Percentiles rank a stretch among this genome's conserved stretches.
These are phyloP conservation scores for Gisinianus flammeolus DNA, from an alignment of 2,888 invertebrate genomes.

Conservation along the genomic window DNA sequence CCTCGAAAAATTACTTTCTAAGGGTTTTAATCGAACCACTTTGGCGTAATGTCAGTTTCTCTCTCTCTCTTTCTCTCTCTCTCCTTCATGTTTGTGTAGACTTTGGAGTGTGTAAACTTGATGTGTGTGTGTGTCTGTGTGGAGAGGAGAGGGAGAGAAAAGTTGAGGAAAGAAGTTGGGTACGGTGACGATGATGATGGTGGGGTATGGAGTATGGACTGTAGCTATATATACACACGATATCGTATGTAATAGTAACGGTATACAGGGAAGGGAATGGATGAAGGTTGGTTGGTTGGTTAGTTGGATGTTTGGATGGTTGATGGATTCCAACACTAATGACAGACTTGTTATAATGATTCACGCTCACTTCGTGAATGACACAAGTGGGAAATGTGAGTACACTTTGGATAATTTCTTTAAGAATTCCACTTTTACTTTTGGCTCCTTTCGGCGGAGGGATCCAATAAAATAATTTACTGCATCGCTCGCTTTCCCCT, in stretches of 20 bases:
- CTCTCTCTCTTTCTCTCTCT: conserved; percentile 17
- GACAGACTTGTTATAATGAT: conserved; percentile 52
- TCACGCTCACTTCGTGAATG: conserved; percentile 44
- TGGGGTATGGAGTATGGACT: not conserved
- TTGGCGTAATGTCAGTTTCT: conserved; percentile 40
- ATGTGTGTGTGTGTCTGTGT: not conserved
- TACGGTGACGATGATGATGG: not conserved
- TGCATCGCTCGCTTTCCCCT: conserved; percentile 22
- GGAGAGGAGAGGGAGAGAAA: not conserved
- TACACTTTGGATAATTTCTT: conserved; percentile 56
- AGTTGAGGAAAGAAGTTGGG: conserved; percentile 7
- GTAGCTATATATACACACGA: not conserved
- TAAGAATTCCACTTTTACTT: conserved; percentile 50
- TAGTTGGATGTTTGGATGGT: not conserved
- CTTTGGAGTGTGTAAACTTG: not conserved
- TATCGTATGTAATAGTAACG: not conserved
- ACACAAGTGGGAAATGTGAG: conserved; percentile 57
- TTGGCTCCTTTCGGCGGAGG: conserved; percentile 38
- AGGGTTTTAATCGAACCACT: conserved; percentile 44
- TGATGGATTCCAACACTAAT: conserved; percentile 38
- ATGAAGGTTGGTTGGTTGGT: not conserved
- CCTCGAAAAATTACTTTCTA: conserved; percentile 39
- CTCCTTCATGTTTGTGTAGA: not conserved
- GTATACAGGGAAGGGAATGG: not conserved
- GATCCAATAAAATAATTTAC: conserved; percentile 59